A percentile compares a stretch with the other conserved stretches of the same genome.
These are phyloP conservation scores for Heliornis fulica DNA, from an alignment of 2,113 vertebrate species.

Conservation along the genomic window DNA sequence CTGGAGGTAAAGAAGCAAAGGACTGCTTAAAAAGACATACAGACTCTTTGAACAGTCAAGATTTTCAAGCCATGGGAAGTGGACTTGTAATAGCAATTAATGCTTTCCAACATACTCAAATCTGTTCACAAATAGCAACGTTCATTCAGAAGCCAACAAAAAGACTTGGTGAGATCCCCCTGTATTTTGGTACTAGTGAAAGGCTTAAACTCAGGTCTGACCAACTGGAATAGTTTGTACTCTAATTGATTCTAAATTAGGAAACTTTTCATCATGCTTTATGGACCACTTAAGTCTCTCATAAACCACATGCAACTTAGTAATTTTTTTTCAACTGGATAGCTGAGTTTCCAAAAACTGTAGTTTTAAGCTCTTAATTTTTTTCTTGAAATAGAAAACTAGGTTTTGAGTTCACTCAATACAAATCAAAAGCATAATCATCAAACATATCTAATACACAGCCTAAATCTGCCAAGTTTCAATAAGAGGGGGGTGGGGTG, in stretches of 20 bases:
- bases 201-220: not conserved
- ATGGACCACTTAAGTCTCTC: not conserved
- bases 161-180: not conserved
- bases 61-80: not conserved
- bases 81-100: not conserved
- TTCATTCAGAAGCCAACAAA: not conserved
- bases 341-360: not conserved
- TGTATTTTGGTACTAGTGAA: not conserved
- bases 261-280: not conserved
- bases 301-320: not conserved
- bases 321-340: not conserved
- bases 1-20: not conserved
- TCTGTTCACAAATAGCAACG: not conserved
- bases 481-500: fast-evolving
- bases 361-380: not conserved
- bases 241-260: not conserved
- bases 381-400: not conserved
- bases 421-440: not conserved
- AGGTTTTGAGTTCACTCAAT: not conserved
- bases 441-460: not conserved
- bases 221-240: not conserved
- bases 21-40: not conserved
- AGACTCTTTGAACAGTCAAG: not conserved
- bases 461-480: not conserved
- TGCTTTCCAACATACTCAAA: not conserved